These are phyloP conservation scores for Platycheirus albimanus DNA, from an alignment of 2,888 invertebrate species.

Conservation along the genomic window DNA sequence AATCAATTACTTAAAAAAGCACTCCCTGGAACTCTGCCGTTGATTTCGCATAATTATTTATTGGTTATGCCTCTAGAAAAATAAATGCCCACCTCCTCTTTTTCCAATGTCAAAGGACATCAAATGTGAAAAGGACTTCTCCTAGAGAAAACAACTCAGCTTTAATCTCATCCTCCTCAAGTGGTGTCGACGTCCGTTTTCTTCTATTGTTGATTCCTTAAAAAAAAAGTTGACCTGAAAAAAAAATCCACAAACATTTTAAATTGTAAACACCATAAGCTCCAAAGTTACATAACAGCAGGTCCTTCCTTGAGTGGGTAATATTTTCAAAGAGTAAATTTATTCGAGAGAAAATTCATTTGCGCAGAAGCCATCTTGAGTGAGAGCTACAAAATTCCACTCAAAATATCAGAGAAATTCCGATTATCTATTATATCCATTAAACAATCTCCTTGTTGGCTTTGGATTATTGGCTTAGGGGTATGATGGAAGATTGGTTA, in stretches of 20 bases:
- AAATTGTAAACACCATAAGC: slow-evolving; percentile 42
- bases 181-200: slow-evolving; percentile 32
- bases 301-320: slow-evolving; percentile 50
- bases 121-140: not conserved
- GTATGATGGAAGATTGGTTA: not conserved
- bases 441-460: not conserved
- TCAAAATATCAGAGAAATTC: not conserved
- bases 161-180: slow-evolving; percentile 6
- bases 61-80: too few species aligned
- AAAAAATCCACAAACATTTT: slow-evolving; percentile 24
- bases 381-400: not conserved
- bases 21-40: too few species aligned
- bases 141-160: not conserved
- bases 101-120: not conserved
- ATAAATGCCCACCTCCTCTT: too few species aligned
- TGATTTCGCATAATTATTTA: not conserved
- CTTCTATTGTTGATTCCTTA: slow-evolving; percentile 31
- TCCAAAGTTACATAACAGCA: slow-evolving; percentile 51
- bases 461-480: not conserved
- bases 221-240: slow-evolving; percentile 38
- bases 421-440: slow-evolving; percentile 2
- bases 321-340: slow-evolving; percentile 23
- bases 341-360: not conserved
- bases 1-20: too few species aligned
- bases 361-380: slow-evolving; percentile 44